Base-by-base conservation (phyloP, 2,797 vertebrate genomes). In the Eptatretus atami region DNA sequence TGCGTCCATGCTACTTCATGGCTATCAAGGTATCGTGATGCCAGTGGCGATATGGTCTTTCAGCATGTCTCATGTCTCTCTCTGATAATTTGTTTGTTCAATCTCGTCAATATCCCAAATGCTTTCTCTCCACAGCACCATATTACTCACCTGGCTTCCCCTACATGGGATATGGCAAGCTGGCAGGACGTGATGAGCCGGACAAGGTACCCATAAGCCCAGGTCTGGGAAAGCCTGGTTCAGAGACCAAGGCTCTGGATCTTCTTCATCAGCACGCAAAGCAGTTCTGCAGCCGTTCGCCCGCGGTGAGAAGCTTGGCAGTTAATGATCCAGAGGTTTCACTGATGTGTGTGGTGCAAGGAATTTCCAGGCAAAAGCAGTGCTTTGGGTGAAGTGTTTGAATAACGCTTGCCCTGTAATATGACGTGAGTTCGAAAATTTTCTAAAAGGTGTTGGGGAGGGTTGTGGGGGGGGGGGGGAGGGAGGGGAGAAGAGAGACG, bases 261-360 rank as follows among this genome's bases (percentile, higher is more conserved):
- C 74, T 93, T 70, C 80, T 90, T 69, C 85, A 86, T 69, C 86
- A 88, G 70, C 86, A 86, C 68, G 82, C 78, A 72, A 83, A 68
- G 71, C 83, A 86, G 63, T 92, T 82, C 71, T 84, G 82, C 64
- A 86, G 82, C 71, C 93, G 93, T 75, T 86, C 84, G 52, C 85
- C 84, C 12, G 80, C 79, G 71, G 87, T 95, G 80, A 81, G 87
- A 69, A 63, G 66, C 68, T 60, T 1, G 52, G 53, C 66, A 64
- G 88, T 96, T 44, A 44, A 44, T 44, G 31, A 5, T 5, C 31
- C 31, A 44, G 31, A 44, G 31, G 31, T 44, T 4, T 4, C 31
- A 44, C 31, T 44, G 31, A 44, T 44, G 31, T 44, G 31, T 44
- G 31, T 44, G 31, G 31, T 44, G 31, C 31, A 44, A 44, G 31